Percentiles rank a stretch among this genome's conserved stretches.
Evolutionary conservation across 2,113 vertebrate genomes (phyloP).

Genomic region (Chloropsis cyanopogon): DNA sequence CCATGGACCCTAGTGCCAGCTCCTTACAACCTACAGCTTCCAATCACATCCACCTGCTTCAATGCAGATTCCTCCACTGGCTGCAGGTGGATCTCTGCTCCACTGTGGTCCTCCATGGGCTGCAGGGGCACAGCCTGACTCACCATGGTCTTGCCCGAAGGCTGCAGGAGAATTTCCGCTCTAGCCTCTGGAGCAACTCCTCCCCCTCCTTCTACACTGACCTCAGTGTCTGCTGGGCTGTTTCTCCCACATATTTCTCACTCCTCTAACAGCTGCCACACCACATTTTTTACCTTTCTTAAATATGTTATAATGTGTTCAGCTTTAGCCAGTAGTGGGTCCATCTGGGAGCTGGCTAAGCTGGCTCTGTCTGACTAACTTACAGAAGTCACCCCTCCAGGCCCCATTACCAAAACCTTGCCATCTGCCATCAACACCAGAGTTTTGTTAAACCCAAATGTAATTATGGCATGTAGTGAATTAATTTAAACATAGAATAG

Average conservation of each 20-base stretch:
- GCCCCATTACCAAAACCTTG: neutral
- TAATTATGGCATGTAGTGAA: neutral
- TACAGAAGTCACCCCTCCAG: neutral
- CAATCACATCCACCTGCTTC: neutral
- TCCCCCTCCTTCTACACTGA: neutral
- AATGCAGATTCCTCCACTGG: neutral
- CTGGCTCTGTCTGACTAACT: neutral
- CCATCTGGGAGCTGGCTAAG: neutral
- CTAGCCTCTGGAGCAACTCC: neutral
- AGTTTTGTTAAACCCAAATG: neutral
- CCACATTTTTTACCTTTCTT: neutral
- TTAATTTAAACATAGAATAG: neutral
- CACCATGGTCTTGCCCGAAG: neutral
- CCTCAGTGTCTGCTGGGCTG: neutral
- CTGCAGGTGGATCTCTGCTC: neutral
- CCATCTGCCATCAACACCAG: neutral
- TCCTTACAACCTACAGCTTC: neutral
- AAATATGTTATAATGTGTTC: neutral
- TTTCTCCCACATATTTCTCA: neutral
- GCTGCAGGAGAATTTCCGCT: neutral
- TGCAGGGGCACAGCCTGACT: neutral
- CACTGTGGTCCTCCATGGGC: no score
- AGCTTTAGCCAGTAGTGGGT: neutral
- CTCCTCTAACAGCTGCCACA: neutral
- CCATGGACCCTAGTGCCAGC: accelerated